Percentiles rank a stretch among this genome's conserved stretches.
Conservation (phyloP, 2,797 vertebrate species). For the Ataeniobius toweri region DNA sequence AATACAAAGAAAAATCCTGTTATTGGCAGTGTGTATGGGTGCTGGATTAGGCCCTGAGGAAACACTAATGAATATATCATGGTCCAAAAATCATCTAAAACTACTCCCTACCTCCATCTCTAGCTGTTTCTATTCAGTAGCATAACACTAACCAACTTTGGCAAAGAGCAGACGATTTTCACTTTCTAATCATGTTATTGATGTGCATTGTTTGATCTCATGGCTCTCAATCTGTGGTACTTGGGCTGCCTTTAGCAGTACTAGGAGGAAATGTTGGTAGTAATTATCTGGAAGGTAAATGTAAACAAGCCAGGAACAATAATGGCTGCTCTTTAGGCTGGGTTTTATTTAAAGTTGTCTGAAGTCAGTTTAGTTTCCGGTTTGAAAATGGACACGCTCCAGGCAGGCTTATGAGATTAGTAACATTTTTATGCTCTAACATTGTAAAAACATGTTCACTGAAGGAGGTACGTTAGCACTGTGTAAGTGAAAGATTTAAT, state of each 20-base stretch:
- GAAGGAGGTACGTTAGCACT: background rate
- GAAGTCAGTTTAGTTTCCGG: background rate
- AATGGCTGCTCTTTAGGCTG: background rate
- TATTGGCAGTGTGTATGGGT: background rate
- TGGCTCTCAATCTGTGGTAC: too few relatives aligned
- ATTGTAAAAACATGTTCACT: background rate
- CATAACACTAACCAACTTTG: too few relatives aligned
- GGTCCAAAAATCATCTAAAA: background rate
- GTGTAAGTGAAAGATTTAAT: background rate
- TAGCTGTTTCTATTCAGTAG: background rate
- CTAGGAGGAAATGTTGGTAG: too few relatives aligned
- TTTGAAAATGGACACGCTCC: background rate
- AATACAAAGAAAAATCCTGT: constrained; percentile 1
- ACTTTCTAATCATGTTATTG: too few relatives aligned
- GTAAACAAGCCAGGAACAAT: too few relatives aligned
- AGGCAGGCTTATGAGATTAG: background rate
- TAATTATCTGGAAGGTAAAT: too few relatives aligned
- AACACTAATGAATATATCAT: background rate
- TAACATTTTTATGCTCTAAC: too few relatives aligned
- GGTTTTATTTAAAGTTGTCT: background rate
- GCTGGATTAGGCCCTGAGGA: background rate
- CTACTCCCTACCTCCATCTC: background rate
- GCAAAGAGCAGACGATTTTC: too few relatives aligned
- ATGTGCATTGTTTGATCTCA: too few relatives aligned
- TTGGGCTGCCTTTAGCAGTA: too few relatives aligned